Percentiles rank a stretch among this genome's conserved stretches.
Evolutionary conservation across 2,888 invertebrate genomes (phyloP).

Genomic region (Limnephilus lunatus): DNA sequence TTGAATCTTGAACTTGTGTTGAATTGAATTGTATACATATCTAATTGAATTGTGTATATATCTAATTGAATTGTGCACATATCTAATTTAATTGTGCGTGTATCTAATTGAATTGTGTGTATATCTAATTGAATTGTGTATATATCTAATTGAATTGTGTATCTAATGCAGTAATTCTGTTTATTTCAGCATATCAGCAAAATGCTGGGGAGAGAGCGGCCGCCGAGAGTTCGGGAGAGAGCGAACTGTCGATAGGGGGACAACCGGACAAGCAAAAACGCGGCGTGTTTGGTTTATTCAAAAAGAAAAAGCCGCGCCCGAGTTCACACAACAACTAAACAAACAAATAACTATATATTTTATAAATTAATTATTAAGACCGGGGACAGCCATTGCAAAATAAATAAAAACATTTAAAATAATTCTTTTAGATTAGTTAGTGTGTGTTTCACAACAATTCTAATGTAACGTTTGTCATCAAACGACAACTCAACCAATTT

Average conservation of each 20-base stretch:
- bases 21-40: background rate
- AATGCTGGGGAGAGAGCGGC: conserved; percentile 54
- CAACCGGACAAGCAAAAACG: conserved; percentile 77
- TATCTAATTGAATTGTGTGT: background rate
- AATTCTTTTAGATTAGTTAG: no score
- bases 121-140: background rate
- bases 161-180: background rate
- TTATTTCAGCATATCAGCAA: conserved; percentile 60
- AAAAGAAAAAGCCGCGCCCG: conserved; percentile 77
- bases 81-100: background rate
- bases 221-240: conserved; percentile 75
- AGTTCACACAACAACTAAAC: conserved; percentile 73
- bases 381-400: background rate
- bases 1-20: background rate
- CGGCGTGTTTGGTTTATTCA: conserved; percentile 79
- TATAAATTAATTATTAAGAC: background rate
- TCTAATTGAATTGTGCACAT: background rate
- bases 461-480: no score
- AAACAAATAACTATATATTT: background rate
- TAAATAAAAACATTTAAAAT: background rate
- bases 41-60: background rate
- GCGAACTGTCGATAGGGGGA: conserved; percentile 73
- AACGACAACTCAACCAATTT: no score
- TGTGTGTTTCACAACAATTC: no score
- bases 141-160: background rate